These are phyloP conservation scores for Parnassius orleans DNA, from an alignment of 2,888 invertebrate species.

Conservation along the genomic window DNA sequence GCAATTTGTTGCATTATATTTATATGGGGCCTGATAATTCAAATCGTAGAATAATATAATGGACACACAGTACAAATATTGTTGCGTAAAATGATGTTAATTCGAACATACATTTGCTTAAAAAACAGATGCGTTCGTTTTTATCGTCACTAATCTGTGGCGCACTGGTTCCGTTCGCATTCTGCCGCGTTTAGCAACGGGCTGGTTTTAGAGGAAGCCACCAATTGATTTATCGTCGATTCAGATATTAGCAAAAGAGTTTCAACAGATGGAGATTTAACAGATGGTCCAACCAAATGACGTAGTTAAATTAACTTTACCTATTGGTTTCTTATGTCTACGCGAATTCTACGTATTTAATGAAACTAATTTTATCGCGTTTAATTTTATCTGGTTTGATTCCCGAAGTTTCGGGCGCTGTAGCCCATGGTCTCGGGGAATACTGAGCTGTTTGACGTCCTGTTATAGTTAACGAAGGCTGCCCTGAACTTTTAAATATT, in stretches of 20 bases:
- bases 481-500: too few relatives aligned
- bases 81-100: slow-evolving; percentile 3
- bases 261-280: slow-evolving; percentile 7
- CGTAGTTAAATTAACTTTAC: too few relatives aligned
- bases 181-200: slow-evolving; percentile 7
- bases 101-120: slow-evolving; percentile 10
- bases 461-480: too few relatives aligned
- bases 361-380: too few relatives aligned
- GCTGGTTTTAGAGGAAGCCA: slow-evolving; percentile 17
- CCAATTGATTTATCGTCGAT: slow-evolving; percentile 20
- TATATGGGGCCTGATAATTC: too few relatives aligned
- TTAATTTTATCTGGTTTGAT: too few relatives aligned
- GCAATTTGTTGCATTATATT: too few relatives aligned
- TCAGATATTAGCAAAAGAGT: slow-evolving; percentile 18
- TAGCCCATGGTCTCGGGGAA: too few relatives aligned
- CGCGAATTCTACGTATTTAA: too few relatives aligned
- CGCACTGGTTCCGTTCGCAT: neutral
- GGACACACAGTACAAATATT: neutral
- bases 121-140: slow-evolving; percentile 5
- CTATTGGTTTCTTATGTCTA: too few relatives aligned
- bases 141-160: slow-evolving; percentile 3
- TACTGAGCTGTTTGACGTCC: too few relatives aligned
- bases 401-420: too few relatives aligned
- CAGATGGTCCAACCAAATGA: neutral
- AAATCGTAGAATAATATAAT: neutral